Conservation (phyloP, 2,797 vertebrate species). For the Spinus olivaceus region DNA sequence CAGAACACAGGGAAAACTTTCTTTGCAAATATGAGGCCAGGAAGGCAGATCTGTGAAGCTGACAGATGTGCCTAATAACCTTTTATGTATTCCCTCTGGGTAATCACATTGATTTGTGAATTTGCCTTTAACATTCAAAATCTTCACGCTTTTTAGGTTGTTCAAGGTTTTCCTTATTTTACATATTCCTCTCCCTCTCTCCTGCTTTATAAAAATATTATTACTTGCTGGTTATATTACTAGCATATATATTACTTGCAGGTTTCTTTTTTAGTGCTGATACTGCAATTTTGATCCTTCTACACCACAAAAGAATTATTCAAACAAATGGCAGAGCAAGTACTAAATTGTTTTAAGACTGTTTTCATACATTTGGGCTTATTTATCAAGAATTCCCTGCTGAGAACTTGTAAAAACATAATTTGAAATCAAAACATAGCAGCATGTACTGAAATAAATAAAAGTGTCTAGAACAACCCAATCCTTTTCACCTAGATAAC, state of each 20-base stretch:
- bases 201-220: not conserved
- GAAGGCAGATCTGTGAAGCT: not conserved
- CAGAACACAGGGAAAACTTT: not conserved
- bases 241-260: not conserved
- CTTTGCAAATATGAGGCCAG: not conserved
- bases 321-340: not conserved
- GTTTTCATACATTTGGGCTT: not conserved
- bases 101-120: not conserved
- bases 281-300: not conserved
- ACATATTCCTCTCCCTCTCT: accelerated
- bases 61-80: not conserved
- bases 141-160: not conserved
- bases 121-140: not conserved
- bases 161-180: not conserved
- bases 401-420: not conserved
- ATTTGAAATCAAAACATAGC: not conserved
- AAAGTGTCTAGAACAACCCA: not conserved
- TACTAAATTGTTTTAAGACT: not conserved
- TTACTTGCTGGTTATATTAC: not conserved
- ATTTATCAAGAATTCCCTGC: not conserved
- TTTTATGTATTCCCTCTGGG: not conserved
- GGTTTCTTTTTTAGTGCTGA: not conserved
- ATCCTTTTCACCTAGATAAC: not conserved
- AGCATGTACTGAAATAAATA: not conserved
- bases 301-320: not conserved